A percentile compares a stretch with the other conserved stretches of the same genome.
Evolutionary conservation across 2,797 vertebrate species (phyloP).

Genomic region (Sus cebifrons): DNA sequence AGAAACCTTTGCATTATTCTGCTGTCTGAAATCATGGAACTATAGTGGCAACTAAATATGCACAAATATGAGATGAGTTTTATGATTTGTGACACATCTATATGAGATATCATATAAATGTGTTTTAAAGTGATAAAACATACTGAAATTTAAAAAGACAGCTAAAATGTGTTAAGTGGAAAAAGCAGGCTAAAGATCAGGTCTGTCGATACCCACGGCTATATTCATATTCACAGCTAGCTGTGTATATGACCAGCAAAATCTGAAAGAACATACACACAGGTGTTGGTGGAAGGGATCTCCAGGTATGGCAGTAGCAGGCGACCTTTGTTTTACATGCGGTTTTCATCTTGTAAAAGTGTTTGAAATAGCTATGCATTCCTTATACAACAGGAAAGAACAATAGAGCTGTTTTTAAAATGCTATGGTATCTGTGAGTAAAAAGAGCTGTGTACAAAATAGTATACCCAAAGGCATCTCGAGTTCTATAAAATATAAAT

Average conservation of each 20-base stretch:
- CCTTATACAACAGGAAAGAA: slow-evolving; percentile 15
- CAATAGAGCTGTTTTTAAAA: not conserved
- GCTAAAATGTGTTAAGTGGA: not conserved
- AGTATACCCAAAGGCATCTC: not conserved
- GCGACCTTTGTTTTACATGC: not conserved
- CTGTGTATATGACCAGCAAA: not conserved
- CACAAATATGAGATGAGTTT: not conserved
- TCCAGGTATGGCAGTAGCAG: not conserved
- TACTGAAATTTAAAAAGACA: slow-evolving; percentile 5
- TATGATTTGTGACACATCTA: not conserved
- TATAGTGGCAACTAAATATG: not conserved
- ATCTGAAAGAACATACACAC: not conserved
- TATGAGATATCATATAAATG: not conserved
- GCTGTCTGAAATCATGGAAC: slow-evolving; percentile 1
- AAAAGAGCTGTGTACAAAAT: slow-evolving; percentile 1
- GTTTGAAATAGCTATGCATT: not conserved
- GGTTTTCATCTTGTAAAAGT: slow-evolving; percentile 10
- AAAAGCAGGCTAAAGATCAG: not conserved
- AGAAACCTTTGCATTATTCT: not conserved
- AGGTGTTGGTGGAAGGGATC: not conserved
- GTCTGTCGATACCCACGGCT: not conserved
- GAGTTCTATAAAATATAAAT: slow-evolving; percentile 36
- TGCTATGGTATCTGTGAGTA: not conserved
- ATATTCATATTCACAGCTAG: not conserved
- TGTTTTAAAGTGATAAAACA: not conserved